phyloP scores from a whole-genome alignment of 2,113 vertebrate genomes.

The Ceyx cyanopectus region DNA sequence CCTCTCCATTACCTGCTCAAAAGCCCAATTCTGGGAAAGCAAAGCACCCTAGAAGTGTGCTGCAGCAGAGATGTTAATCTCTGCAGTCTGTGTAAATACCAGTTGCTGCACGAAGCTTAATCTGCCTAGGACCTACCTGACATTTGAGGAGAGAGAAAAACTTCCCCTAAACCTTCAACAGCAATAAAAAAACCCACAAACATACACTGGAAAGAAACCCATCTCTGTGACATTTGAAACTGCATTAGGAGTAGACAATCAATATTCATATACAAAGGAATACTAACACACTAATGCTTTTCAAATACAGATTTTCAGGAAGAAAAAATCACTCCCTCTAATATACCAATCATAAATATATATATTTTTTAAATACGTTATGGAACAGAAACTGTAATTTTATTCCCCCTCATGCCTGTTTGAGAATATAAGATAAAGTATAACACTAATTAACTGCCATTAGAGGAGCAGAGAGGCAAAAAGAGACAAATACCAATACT shows the following conservation, averaged over 20 bases:
- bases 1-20: not conserved
- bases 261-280: not conserved
- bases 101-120: not conserved
- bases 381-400: not conserved
- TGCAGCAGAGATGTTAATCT: not conserved
- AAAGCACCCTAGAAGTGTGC: not conserved
- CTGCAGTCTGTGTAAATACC: not conserved
- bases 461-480: not conserved
- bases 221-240: not conserved
- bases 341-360: not conserved
- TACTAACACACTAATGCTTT: not conserved
- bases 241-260: not conserved
- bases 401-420: not conserved
- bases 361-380: not conserved
- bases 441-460: not conserved
- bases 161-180: not conserved
- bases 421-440: not conserved
- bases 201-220: not conserved
- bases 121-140: not conserved
- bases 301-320: not conserved
- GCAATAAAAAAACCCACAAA: not conserved
- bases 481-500: not conserved
- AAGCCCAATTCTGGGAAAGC: not conserved
- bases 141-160: fast-evolving
- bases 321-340: not conserved